These are phyloP conservation scores for Forpus xanthops DNA, from an alignment of 2,797 vertebrate genomes.

Conservation along the genomic window DNA sequence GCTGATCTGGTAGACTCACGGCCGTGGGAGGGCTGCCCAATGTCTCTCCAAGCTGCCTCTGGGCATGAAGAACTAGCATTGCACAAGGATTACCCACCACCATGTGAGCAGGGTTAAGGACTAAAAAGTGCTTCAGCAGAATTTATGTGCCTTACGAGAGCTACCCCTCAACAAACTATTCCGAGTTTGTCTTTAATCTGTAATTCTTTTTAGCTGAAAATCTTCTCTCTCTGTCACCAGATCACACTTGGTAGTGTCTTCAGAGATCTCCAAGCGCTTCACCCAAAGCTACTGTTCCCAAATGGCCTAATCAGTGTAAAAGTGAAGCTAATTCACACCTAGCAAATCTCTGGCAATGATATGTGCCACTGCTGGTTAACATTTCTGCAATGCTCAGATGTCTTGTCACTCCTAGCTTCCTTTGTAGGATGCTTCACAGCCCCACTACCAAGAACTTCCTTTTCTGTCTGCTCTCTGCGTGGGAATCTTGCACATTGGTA, in stretches of 20 bases:
- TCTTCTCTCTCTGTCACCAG: background rate
- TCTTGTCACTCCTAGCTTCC: background rate
- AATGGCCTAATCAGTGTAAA: background rate
- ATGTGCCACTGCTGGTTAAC: background rate
- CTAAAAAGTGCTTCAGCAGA: background rate
- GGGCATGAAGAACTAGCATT: background rate
- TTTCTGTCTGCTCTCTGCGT: background rate
- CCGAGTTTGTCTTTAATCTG: background rate
- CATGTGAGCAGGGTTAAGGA: fast-evolving
- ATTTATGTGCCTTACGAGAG: background rate
- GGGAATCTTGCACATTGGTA: background rate
- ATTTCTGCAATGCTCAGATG: background rate
- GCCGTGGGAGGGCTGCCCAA: background rate
- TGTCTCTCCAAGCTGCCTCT: background rate
- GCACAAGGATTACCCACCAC: background rate
- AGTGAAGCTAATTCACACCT: background rate
- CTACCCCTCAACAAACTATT: background rate
- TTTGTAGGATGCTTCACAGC: background rate
- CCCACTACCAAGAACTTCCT: background rate
- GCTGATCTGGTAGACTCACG: background rate
- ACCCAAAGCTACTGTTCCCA: background rate
- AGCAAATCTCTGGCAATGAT: background rate
- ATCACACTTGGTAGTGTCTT: background rate
- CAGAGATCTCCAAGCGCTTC: background rate
- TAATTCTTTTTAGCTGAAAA: background rate